Percentiles rank a stretch among this genome's conserved stretches.
Conservation (phyloP, 2,888 invertebrate genomes). For the Apamea anceps region DNA sequence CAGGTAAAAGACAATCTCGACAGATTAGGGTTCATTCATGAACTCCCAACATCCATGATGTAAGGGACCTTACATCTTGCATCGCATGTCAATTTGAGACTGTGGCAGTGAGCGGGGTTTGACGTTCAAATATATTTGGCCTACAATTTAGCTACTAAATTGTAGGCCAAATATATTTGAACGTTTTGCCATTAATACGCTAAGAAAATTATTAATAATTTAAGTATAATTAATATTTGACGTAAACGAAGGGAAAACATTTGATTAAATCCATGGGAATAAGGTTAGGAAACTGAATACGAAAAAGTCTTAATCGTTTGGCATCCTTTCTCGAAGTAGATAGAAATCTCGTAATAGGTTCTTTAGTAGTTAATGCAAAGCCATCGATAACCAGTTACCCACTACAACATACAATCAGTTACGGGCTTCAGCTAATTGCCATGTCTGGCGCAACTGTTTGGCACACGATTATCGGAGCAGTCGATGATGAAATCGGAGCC, state of each 20-base stretch:
- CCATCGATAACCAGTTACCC: neutral
- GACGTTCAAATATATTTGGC: too few species aligned
- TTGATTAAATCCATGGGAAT: neutral
- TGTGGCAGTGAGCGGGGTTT: neutral
- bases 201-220: too few species aligned
- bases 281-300: neutral
- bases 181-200: too few species aligned
- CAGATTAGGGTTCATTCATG: too few species aligned
- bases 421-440: slow-evolving; percentile 44
- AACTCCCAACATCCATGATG: too few species aligned
- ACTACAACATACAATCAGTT: slow-evolving; percentile 32
- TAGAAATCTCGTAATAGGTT: neutral
- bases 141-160: too few species aligned
- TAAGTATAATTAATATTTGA: too few species aligned
- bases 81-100: neutral
- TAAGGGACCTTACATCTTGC: too few species aligned
- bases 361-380: slow-evolving; percentile 10
- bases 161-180: too few species aligned
- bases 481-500: slow-evolving; percentile 40
- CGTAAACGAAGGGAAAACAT: neutral
- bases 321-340: neutral
- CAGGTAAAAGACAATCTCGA: too few species aligned
- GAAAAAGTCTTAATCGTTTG: neutral
- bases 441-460: slow-evolving; percentile 43
- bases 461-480: slow-evolving; percentile 26